Evolutionary conservation across 2,888 invertebrate species (phyloP), one percentile per base, ranked within the genome.

Genomic region (Cephus spinipes): DNA sequence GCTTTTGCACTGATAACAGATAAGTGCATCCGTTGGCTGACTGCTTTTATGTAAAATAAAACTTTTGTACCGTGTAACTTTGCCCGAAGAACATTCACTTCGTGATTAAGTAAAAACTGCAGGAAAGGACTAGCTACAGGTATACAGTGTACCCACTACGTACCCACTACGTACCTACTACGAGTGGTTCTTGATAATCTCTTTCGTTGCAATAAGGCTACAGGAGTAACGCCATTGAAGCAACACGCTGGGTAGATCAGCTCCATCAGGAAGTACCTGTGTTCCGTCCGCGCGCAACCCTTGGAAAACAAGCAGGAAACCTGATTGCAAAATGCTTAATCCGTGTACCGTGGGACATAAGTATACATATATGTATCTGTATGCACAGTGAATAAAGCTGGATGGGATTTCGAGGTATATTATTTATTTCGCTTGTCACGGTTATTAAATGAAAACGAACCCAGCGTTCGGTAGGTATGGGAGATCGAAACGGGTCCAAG

Each of bases 331-430:
- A 55, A 55, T 40, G 23, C 40, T 40, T 40, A 6, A 40, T 55
- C 23, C 23, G 1, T 23, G 55, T 55, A 23, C 23, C 55, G 15
- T 55, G 40, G 23, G 9, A 23, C 55, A 6, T 40, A 40, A 40
- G 40, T 23, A 9, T 11, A 34, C 34, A 34, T 9, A 34, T 9
- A 55, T 9, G 6, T 23, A 9, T 55, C 23, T 79, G 77, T 73
- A 74, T 55, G 23, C 77, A 76, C 69, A 73, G 76, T 55, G 82
- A 86, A 81, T 83, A 83, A 55, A 86, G 82, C 85, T 81, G 77
- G 79, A 81, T 82, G 85, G 86, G 85, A 85, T 86, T 86, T 87
- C 77, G 75, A 80, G 74, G 77, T 82, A 79, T 85, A 86, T 86
- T 86, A 87, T 87, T 86, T 83, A 86, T 86, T 82, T 79, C 80